These are phyloP conservation scores for Venusia cambrica DNA, from an alignment of 2,888 invertebrate genomes.

Conservation along the genomic window DNA sequence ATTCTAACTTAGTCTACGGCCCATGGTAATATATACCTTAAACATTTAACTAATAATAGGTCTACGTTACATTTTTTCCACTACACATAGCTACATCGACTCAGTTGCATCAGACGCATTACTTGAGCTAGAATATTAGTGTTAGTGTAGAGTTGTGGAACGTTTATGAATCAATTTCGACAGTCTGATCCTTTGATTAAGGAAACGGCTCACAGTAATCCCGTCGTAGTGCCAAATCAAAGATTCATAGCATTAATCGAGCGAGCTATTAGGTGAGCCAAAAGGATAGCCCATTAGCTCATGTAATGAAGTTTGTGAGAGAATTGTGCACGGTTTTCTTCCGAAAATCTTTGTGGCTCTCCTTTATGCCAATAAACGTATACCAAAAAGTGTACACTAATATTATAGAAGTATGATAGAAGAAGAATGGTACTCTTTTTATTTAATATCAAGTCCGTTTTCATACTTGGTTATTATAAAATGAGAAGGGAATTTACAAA, in stretches of 20 bases:
- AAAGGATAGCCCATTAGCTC: constrained; percentile 22
- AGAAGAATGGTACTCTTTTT: too few species aligned
- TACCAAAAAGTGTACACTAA: too few species aligned
- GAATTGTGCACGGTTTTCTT: constrained; percentile 12
- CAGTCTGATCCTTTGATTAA: constrained; percentile 26
- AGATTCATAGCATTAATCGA: constrained; percentile 23
- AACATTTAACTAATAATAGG: constrained; percentile 4
- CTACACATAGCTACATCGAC: constrained; percentile 18
- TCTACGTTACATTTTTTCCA: constrained; percentile 2
- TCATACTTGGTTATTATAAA: too few species aligned
- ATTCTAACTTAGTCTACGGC: too few species aligned
- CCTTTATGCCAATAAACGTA: too few species aligned
- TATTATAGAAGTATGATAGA: too few species aligned
- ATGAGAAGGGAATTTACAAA: too few species aligned
- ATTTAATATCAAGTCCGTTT: too few species aligned
- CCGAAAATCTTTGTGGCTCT: constrained; percentile 6
- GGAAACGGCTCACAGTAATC: constrained; percentile 17
- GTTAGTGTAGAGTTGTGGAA: constrained; percentile 18
- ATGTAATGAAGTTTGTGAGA: constrained; percentile 19
- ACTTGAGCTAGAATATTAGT: constrained; percentile 28
- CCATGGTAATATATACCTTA: too few species aligned
- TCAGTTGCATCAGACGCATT: constrained; percentile 35
- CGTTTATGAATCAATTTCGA: constrained; percentile 28
- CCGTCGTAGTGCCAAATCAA: constrained; percentile 19
- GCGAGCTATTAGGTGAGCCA: constrained; percentile 19